Evolutionary conservation across 2,888 invertebrate genomes (phyloP), one percentile per base, ranked within the genome.

Genomic region (Pristionchus exspectatus): DNA sequence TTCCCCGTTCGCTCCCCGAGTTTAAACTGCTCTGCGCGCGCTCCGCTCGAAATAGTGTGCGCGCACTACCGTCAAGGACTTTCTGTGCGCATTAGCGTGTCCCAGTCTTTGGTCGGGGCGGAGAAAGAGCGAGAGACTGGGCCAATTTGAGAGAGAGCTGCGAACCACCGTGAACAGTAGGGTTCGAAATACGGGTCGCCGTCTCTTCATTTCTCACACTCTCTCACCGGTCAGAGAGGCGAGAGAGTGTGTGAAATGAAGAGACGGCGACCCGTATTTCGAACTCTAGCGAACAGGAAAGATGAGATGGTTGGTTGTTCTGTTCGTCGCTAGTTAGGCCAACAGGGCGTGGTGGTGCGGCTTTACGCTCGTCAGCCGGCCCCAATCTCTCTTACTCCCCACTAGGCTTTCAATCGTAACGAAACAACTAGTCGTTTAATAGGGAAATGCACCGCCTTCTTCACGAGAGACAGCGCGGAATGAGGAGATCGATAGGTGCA

Each of bases 31-130:
- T 74, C 44, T 9, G 7, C 4, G 44, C 44, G 44, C 74, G 38
- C 72, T 33, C 16, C 72, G 72, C 74, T 21, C 74, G 74, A 74
- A 74, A 74, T 74, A 74, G 74, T 74, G 74, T 74, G 74, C 38
- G 72, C 72, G 74, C 38, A 38, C 38, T 38, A 74, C 74, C 44
- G 27, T 81, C 50, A 50, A 50, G 81, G 44, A 50, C 81, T 81
- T 50, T 44, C 44, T 7, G 14, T 50, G 81, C 81, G 14, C 44
- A 14, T 81, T 27, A 44, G 50, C 50, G 50, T n/a, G n/a, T 9
- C 81, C 10, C 21, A 54, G 18, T 81, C 50, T 50, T 44, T 81
- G 21, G 54, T 12, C 50, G 21, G 54, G n/a, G 14, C 24, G 44
- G 74, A 77, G 74, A 44, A 18, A 21, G 24, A 56, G n/a, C 5